Percentiles rank a stretch among this genome's conserved stretches.
phyloP scores from a whole-genome alignment of 2,797 vertebrate species.

The Vespertilio murinus region DNA sequence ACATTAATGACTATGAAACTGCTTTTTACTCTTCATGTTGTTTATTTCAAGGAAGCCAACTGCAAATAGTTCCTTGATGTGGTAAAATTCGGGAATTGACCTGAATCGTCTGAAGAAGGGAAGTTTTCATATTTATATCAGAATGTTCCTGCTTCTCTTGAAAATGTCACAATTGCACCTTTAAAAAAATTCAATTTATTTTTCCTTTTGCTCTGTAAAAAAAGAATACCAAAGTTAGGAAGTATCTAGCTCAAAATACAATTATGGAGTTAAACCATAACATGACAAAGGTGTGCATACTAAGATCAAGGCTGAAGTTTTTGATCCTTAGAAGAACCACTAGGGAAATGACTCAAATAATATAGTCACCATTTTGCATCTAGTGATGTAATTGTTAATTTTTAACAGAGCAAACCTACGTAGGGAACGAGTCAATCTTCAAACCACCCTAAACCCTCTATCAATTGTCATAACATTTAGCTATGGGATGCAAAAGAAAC shows the following conservation, averaged over 20 bases:
- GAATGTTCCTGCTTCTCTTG: conserved; percentile 38
- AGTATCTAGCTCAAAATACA: conserved; percentile 54
- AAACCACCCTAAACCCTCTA: neutral
- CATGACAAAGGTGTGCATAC: neutral
- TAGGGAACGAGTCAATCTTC: conserved; percentile 42
- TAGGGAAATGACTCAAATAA: conserved; percentile 33
- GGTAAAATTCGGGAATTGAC: conserved; percentile 12
- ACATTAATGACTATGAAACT: neutral
- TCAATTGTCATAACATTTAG: neutral
- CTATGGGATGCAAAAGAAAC: neutral
- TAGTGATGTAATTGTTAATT: conserved; percentile 59
- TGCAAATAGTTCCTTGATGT: conserved; percentile 46
- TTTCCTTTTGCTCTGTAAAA: conserved; percentile 53
- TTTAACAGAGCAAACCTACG: conserved; percentile 34
- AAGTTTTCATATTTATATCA: conserved; percentile 55
- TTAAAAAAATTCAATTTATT: conserved; percentile 36
- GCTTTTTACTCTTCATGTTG: conserved; percentile 19
- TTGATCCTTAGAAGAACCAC: conserved; percentile 45
- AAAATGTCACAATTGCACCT: conserved; percentile 47
- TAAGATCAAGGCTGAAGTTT: conserved; percentile 48
- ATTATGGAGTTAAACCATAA: conserved; percentile 40
- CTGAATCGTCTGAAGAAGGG: conserved; percentile 32
- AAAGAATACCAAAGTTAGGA: conserved; percentile 31
- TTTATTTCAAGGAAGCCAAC: conserved; percentile 51
- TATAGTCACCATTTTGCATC: conserved; percentile 10